Conservation (phyloP, 2,888 invertebrate genomes). For the Lacanobia wlatinum region DNA sequence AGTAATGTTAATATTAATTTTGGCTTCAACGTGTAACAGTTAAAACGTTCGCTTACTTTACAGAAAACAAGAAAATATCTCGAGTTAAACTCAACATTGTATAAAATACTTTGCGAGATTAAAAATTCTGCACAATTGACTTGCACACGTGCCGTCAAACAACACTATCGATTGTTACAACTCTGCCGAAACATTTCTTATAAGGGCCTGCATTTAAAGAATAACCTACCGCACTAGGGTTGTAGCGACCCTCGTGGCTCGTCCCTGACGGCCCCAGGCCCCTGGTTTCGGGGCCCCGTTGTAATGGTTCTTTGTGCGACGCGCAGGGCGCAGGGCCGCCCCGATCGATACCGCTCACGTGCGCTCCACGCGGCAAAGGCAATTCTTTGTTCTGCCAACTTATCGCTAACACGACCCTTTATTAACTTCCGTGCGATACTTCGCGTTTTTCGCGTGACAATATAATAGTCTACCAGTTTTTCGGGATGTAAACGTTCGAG, state of each 20-base stretch:
- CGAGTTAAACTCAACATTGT: neutral
- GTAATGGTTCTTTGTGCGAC: slow-evolving; percentile 71
- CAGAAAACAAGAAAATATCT: neutral
- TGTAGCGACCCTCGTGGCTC: slow-evolving; percentile 44
- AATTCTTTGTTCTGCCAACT: slow-evolving; percentile 75
- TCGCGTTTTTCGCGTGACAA: slow-evolving; percentile 67
- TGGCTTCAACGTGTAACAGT: slow-evolving; percentile 11
- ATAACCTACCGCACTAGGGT: slow-evolving; percentile 59
- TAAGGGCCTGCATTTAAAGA: slow-evolving; percentile 44
- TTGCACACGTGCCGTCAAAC: slow-evolving; percentile 5
- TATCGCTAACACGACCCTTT: slow-evolving; percentile 70
- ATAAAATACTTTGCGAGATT: slow-evolving; percentile 11
- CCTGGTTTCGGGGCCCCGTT: slow-evolving; percentile 55
- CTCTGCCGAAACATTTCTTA: slow-evolving; percentile 18
- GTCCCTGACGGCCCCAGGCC: slow-evolving; percentile 32
- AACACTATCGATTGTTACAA: slow-evolving; percentile 34
- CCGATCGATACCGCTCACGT: slow-evolving; percentile 76
- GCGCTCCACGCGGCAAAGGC: slow-evolving; percentile 68
- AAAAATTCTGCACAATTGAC: slow-evolving; percentile 21
- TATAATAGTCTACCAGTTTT: slow-evolving; percentile 60
- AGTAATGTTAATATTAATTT: slow-evolving; percentile 21
- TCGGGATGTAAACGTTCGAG: slow-evolving; percentile 59
- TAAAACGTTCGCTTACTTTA: neutral
- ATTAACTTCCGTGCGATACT: slow-evolving; percentile 71
- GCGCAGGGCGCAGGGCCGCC: slow-evolving; percentile 72